Evolutionary conservation across 2,113 vertebrate species (phyloP), one percentile per base, ranked within the genome.

Genomic region (Varanus salvator): DNA sequence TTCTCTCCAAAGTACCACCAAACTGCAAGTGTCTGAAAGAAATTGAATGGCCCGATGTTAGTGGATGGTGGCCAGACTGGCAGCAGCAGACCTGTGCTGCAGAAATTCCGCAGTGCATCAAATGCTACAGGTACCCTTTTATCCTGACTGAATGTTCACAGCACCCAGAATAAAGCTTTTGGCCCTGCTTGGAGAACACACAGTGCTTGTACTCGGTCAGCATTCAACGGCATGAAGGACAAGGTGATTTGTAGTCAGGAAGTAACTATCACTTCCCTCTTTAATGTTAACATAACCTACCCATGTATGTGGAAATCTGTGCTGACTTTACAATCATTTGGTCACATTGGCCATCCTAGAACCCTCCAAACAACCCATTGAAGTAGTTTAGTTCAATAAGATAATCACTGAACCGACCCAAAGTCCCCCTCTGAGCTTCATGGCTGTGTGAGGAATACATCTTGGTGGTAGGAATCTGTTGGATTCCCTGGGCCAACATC

Each of bases 21-120:
- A 69, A 21, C 78, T 84, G 52, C 83, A 29, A 76, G 14, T 88
- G n/a, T 54, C 0, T 81, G 80, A 89, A 78, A n/a, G 48, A 91
- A 88, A 85, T 52, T 50, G 91, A 88, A 15, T 25, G 84, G 4
- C 0, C 78, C 29, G 88, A 8, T 76, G 75, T 88, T 78, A 48
- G 6, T 54, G 78, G 17, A 77, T 17, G 11, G 44, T 34, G 48
- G 80, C 75, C 23, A 84, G 29, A 88, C 88, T 89, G 9, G 68
- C 76, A 2, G 11, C 4, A 87, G 21, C 2, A 84, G 84, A 80
- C 2, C 15, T 3, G 71, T 89, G 87, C 89, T 85, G 44, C n/a
- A 68, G 72, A 80, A 52, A 78, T 66, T 44, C 31, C 19, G 68
- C 76, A 23, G 86, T 86, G 31, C 23, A 31, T 54, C 52, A 15